Evolutionary conservation across 2,888 invertebrate genomes (phyloP), one percentile per base, ranked within the genome.

Genomic region (Amaurobius ferox): DNA sequence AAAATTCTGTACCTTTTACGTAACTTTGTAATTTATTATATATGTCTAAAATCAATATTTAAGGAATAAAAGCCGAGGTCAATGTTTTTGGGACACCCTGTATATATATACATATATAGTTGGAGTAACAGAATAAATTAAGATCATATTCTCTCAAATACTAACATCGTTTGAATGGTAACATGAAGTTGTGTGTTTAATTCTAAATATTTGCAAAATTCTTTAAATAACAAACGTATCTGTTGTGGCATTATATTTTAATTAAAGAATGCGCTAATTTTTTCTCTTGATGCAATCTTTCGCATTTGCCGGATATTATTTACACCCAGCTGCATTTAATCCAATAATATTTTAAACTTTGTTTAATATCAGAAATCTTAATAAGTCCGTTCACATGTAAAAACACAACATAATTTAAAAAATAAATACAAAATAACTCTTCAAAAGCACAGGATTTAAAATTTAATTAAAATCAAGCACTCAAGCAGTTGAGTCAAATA

Each of bases 381-480:
- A 55, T 55, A 55, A 55, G 1, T 55, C 19, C 23, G 11, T 23
- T 55, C 55, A 19, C 55, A 55, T 19, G 23, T 19, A 55, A 55
- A 55, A 55, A 55, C 19, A 55, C 5, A 55, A 55, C 23, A 7
- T 7, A 13, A 44, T 16, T 13, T 2, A 44, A 7, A 7, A 44
- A 7, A 44, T 16, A 44, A 11, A 55, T 23, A 55, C 23, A 23
- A 55, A 55, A 55, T 6, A 55, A 23, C 55, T n/a, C 19, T 23
- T 55, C 61, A 74, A 74, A 74, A 62, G 68, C 35, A 74, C 74
- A 55, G 32, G 35, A 74, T 81, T 81, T 80, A 80, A 80, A 73
- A 73, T 73, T 70, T 81, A 81, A 81, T 81, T 81, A 81, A 81
- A 81, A 74, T 80, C 68, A 55, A 62, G 70, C 55, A 66, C 40